Evolutionary conservation across 2,113 vertebrate species (phyloP), one percentile per base, ranked within the genome.

Genomic region (Macroglossus sobrinus): DNA sequence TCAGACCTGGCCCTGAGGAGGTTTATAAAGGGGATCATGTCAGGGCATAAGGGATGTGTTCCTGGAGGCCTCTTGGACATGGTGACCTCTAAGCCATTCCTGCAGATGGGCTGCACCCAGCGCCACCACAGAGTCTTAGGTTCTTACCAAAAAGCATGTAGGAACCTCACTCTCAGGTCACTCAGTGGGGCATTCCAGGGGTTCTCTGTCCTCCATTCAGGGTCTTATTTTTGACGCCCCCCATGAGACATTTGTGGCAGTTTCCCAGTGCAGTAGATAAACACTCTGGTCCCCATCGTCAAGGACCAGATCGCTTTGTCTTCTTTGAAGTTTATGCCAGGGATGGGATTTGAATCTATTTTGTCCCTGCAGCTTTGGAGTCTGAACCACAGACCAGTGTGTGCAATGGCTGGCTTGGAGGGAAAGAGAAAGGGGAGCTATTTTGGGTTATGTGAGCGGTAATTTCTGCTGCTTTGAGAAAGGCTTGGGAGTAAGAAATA

Each of bases 241-340:
- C 24, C 76, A 47, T 4, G 3, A 38, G 74, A 89, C 79, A 40
- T 3, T 76, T 22, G 69, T 57, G 64, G 43, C 3, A 3, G 28
- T 28, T 66, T 57, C 38, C 38, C 43, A 6, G 26, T 0, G 35
- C 19, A 1, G 26, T 1, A 4, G 76, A 68, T 86, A 57, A 76
- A 43, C 16, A 12, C 59, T 96, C 93, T 79, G 92, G 98, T 63
- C 95, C 88, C 97, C 97, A 55, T 90, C 97, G 92, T 88, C 97
- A 87, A 92, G 95, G 69, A 92, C 82, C 87, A 97, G 95, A 0
- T 66, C 64, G n/a, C 97, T 97, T 96, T 92, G 91, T 94, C 96
- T 98, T 97, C 97, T 98, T 97, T 97, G 98, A 98, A 98, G 96
- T 97, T 96, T 97, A 96, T 95, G 97, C 97, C 97, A 68, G 95